These are phyloP conservation scores for Drosophila merina DNA, from an alignment of 2,888 invertebrate genomes.

Conservation along the genomic window DNA sequence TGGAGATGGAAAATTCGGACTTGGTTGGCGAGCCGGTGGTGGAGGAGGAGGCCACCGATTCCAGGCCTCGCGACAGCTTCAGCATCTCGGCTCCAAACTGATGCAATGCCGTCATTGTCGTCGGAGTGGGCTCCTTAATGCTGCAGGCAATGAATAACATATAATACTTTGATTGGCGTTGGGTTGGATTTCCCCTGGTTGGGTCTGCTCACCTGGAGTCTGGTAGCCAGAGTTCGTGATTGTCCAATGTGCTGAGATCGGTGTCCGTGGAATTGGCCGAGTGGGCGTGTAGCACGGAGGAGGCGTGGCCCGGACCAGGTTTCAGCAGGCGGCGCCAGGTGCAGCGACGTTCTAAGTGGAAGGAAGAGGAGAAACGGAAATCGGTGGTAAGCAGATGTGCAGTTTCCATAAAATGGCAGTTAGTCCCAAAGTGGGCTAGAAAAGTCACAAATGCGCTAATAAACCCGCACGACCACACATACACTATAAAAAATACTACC, in stretches of 20 bases:
- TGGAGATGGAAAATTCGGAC: constrained; percentile 80
- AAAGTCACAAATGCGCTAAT: constrained; percentile 61
- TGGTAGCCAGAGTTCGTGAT: constrained; percentile 92
- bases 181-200: not conserved
- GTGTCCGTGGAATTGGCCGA: constrained; percentile 93
- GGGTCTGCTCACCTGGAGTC: constrained; percentile 85
- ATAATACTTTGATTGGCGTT: not conserved
- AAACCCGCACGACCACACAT: constrained; percentile 47
- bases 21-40: constrained; percentile 81
- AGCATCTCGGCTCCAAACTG: constrained; percentile 95
- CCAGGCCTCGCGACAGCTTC: constrained; percentile 91
- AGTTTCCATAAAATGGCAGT: constrained; percentile 33
- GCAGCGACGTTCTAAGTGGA: constrained; percentile 88
- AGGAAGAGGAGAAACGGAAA: constrained; percentile 10
- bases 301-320: constrained; percentile 72
- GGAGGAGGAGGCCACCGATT: constrained; percentile 86
- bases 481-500: not conserved
- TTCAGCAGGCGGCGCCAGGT: constrained; percentile 91
- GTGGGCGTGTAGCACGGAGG: constrained; percentile 88
- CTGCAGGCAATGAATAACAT: constrained; percentile 55
- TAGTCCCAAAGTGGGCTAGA: constrained; percentile 21
- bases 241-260: constrained; percentile 92
- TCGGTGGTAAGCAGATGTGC: constrained; percentile 3
- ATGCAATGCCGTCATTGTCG: constrained; percentile 93
- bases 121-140: constrained; percentile 90